These are phyloP conservation scores for Saccopteryx leptura DNA, from an alignment of 2,113 vertebrate species.

Conservation along the genomic window DNA sequence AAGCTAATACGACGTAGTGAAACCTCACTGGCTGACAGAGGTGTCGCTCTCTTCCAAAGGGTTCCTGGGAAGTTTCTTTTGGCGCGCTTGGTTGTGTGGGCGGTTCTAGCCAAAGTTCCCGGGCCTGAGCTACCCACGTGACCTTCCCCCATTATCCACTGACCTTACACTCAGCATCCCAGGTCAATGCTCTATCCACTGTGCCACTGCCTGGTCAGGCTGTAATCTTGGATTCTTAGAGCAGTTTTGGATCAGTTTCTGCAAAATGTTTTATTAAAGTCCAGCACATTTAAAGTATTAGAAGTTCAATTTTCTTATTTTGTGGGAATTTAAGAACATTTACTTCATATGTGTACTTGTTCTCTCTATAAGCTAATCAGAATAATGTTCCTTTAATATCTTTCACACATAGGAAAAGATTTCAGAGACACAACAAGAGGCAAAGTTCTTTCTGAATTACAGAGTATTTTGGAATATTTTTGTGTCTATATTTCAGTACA, in stretches of 20 bases:
- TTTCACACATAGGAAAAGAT: not conserved
- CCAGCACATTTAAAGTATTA: conserved; percentile 14
- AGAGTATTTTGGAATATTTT: conserved; percentile 26
- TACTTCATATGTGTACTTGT: not conserved
- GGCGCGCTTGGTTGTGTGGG: too few relatives aligned
- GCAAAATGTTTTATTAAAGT: conserved; percentile 32
- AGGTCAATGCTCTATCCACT: too few relatives aligned
- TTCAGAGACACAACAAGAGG: not conserved
- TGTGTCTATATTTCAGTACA: conserved; percentile 39
- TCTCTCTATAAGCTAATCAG: not conserved
- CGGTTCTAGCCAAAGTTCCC: too few relatives aligned
- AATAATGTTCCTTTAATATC: conserved; percentile 22
- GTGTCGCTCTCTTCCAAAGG: too few relatives aligned
- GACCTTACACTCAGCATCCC: too few relatives aligned
- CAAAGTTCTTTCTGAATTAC: conserved; percentile 32
- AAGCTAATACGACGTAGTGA: too few relatives aligned
- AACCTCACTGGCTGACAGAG: too few relatives aligned
- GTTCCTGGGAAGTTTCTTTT: too few relatives aligned
- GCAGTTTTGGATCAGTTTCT: conserved; percentile 32
- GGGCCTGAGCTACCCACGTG: too few relatives aligned
- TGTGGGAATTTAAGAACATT: conserved; percentile 4
- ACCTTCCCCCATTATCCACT: too few relatives aligned
- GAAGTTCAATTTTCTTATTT: conserved; percentile 19
- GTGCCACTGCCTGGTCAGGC: not conserved
- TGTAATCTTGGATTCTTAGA: conserved; percentile 11